Conservation (phyloP, 2,113 vertebrate genomes). For the Phalacrocorax aristotelis region DNA sequence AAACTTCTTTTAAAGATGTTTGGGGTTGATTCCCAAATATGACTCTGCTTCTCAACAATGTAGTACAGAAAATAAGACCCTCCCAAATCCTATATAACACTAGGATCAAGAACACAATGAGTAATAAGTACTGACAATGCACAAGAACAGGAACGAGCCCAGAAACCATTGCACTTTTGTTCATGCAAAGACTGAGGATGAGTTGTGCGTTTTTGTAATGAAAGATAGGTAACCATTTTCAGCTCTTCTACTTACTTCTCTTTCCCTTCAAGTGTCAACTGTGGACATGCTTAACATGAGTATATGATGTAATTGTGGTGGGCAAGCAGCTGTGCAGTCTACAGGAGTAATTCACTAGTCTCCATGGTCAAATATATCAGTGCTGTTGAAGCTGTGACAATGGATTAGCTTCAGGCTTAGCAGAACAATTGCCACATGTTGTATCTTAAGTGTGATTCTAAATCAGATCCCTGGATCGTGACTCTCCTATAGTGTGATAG, state of each 20-base stretch:
- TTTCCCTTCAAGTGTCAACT: background rate
- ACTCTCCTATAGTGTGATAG: background rate
- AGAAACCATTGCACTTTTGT: background rate
- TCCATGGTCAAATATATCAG: background rate
- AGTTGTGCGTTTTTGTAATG: background rate
- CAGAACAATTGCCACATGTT: background rate
- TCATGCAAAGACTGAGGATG: background rate
- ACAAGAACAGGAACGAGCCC: background rate
- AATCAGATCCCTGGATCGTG: background rate
- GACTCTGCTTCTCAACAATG: background rate
- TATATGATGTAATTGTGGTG: background rate
- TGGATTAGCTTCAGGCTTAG: background rate
- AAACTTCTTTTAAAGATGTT: background rate
- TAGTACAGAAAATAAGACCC: background rate
- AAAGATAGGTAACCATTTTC: background rate
- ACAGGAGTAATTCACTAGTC: background rate
- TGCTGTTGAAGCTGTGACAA: background rate
- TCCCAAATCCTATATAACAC: background rate
- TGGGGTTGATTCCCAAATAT: background rate
- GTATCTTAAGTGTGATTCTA: rapidly evolving
- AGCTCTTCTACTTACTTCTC: background rate
- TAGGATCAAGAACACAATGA: background rate
- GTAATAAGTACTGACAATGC: background rate
- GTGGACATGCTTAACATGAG: background rate
- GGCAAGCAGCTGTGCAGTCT: background rate